phyloP scores from a whole-genome alignment of 2,888 invertebrate genomes.

The Coecobrya sp. region DNA sequence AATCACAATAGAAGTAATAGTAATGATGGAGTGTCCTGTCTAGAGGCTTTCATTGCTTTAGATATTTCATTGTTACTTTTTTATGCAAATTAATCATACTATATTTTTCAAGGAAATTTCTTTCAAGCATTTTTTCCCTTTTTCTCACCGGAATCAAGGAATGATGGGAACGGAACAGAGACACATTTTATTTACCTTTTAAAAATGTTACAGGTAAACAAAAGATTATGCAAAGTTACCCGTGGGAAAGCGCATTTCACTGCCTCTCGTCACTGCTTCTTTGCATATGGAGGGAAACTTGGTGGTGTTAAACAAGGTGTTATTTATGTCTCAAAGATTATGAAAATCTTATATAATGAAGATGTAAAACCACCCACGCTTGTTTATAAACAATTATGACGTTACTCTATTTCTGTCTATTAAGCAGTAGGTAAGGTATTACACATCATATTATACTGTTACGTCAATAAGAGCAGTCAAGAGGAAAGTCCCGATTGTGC shows the following conservation, averaged over 20 bases:
- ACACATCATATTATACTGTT: no score
- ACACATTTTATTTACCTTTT: neutral
- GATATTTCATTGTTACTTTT: neutral
- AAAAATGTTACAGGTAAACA: neutral
- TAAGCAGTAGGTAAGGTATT: no score
- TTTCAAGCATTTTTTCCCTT: neutral
- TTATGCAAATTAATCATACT: neutral
- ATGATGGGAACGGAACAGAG: neutral
- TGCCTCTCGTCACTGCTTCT: neutral
- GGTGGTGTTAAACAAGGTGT: neutral
- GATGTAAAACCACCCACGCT: neutral
- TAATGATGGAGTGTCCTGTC: neutral
- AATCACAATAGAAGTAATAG: neutral
- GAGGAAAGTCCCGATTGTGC: no score
- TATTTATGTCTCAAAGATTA: neutral
- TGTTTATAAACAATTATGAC: conserved; percentile 17
- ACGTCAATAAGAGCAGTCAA: no score
- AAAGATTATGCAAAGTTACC: conserved; percentile 5
- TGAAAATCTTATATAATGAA: neutral
- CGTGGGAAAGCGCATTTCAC: neutral
- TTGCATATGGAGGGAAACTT: neutral
- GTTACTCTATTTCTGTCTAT: neutral
- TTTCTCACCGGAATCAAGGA: neutral
- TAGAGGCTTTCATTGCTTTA: neutral
- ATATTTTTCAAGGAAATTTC: conserved; percentile 7